A percentile compares a stretch with the other conserved stretches of the same genome.
Conservation (phyloP, 2,113 vertebrate species). For the Chiloscyllium plagiosum region DNA sequence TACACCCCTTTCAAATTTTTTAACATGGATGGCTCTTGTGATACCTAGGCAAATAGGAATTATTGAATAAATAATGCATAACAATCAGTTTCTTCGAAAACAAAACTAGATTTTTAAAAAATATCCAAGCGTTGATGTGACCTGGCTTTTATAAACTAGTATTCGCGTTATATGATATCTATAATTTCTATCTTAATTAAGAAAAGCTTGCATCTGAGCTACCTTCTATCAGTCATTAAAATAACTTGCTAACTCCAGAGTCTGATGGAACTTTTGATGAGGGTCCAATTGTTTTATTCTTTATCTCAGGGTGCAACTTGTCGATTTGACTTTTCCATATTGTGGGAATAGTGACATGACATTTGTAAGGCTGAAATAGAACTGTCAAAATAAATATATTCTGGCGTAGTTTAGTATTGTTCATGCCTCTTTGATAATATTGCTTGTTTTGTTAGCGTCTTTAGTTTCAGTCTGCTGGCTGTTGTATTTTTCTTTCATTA, state of each 20-base stretch:
- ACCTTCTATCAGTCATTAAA: not conserved
- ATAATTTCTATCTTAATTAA: not conserved
- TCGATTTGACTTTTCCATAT: not conserved
- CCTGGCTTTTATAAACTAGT: not conserved
- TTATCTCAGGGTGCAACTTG: not conserved
- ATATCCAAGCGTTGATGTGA: not conserved
- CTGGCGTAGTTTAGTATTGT: conserved; percentile 40
- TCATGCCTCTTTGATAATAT: conserved; percentile 20
- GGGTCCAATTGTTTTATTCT: conserved; percentile 1
- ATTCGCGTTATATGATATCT: not conserved
- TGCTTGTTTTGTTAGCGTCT: conserved; percentile 17
- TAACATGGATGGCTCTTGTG: not conserved
- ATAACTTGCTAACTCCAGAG: not conserved
- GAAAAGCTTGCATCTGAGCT: not conserved
- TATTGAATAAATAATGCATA: not conserved
- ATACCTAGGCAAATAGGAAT: not conserved
- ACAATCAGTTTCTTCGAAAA: not conserved
- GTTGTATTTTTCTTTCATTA: not conserved
- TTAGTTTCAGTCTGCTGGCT: not conserved
- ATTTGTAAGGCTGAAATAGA: conserved; percentile 45
- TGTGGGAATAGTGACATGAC: conserved; percentile 46
- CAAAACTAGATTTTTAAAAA: not conserved
- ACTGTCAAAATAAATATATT: conserved; percentile 52
- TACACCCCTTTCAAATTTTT: not conserved
- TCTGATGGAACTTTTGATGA: not conserved